phyloP scores from a whole-genome alignment of 2,797 vertebrate genomes.

The Cuniculus paca region DNA sequence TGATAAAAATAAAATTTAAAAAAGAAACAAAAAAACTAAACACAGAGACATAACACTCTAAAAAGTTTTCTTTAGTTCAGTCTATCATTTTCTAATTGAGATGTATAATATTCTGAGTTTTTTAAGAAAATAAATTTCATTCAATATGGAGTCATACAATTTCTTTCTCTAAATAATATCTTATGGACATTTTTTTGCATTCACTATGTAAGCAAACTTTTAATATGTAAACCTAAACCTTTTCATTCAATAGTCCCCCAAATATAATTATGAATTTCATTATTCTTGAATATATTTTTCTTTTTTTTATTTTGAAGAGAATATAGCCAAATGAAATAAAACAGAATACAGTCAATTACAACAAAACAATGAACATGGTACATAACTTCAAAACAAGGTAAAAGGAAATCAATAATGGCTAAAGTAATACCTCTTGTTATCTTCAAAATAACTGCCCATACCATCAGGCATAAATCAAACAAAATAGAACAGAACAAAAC shows the following conservation, averaged over 20 bases:
- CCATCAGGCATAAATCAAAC: too few species aligned
- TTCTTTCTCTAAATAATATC: background rate
- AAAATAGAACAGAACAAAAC: too few species aligned
- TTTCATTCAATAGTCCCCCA: background rate
- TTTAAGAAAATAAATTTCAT: background rate
- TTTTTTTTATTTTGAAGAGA: too few species aligned
- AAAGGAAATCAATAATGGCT: too few species aligned
- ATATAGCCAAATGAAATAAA: too few species aligned
- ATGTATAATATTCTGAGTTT: background rate
- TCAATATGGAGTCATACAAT: background rate
- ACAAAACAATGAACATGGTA: too few species aligned
- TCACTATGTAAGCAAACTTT: background rate
- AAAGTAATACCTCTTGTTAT: too few species aligned
- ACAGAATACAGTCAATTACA: too few species aligned
- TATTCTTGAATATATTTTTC: conserved; percentile 2
- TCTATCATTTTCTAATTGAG: background rate
- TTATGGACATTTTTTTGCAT: background rate
- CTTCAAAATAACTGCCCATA: too few species aligned
- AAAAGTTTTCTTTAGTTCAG: background rate
- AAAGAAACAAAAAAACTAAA: background rate
- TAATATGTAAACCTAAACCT: background rate
- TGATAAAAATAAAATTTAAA: background rate
- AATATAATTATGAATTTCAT: background rate
- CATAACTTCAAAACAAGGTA: too few species aligned
- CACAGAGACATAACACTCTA: background rate